Evolutionary conservation across 2,797 vertebrate species (phyloP).

Genomic region (Spinus pinus): DNA sequence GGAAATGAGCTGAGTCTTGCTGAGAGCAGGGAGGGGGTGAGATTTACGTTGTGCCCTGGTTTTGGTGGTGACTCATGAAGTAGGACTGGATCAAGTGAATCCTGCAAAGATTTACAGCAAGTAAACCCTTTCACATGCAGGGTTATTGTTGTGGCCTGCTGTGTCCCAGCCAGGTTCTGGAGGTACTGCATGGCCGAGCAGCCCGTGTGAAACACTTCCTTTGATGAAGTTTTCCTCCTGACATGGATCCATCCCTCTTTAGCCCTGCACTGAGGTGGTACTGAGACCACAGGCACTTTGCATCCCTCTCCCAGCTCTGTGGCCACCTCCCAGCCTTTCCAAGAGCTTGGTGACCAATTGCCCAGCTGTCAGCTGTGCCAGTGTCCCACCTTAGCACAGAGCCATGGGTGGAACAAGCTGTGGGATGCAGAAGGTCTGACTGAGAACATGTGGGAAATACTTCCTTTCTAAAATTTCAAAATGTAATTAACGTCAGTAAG

Average conservation of each 20-base stretch:
- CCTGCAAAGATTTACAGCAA: neutral
- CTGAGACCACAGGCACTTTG: neutral
- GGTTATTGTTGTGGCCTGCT: neutral
- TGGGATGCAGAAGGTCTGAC: neutral
- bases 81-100: neutral
- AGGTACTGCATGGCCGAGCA: fast-evolving
- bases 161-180: neutral
- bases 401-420: neutral
- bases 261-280: fast-evolving
- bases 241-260: neutral
- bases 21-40: neutral
- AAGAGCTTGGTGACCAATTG: neutral
- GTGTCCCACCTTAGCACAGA: too few species aligned
- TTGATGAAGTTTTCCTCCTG: neutral
- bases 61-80: neutral
- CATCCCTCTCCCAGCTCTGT: neutral
- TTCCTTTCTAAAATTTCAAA: neutral
- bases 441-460: neutral
- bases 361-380: neutral
- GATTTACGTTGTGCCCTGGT: neutral
- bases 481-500: neutral
- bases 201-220: neutral
- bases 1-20: fast-evolving
- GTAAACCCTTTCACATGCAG: neutral
- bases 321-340: neutral